phyloP scores from a whole-genome alignment of 2,797 vertebrate species.

The Bovichtus variegatus region DNA sequence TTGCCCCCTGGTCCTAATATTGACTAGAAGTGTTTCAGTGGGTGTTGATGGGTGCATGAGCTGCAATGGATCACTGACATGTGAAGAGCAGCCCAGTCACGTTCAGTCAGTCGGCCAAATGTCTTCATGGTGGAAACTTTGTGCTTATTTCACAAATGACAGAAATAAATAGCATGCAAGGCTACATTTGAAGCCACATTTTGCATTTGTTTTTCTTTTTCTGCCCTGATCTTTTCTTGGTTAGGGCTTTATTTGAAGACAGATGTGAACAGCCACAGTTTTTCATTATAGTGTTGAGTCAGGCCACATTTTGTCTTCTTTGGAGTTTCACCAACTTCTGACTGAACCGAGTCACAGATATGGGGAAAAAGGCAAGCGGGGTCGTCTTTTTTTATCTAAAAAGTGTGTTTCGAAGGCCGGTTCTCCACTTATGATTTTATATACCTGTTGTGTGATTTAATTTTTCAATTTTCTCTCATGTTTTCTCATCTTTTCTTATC shows the following conservation, averaged over 20 bases:
- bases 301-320: conserved; percentile 59
- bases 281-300: conserved; percentile 70
- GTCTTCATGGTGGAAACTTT: conserved; percentile 32
- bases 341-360: conserved; percentile 38
- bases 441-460: too few relatives aligned
- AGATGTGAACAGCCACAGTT: conserved; percentile 72
- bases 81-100: conserved; percentile 35
- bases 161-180: conserved; percentile 31
- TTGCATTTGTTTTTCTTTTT: conserved; percentile 46
- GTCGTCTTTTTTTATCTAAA: neutral
- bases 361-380: neutral
- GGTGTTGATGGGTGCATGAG: conserved; percentile 10
- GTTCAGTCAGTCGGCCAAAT: conserved; percentile 23
- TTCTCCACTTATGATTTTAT: neutral
- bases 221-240: conserved; percentile 40
- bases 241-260: conserved; percentile 56
- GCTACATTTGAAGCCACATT: conserved; percentile 42
- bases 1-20: too few relatives aligned
- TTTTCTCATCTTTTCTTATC: neutral
- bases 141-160: conserved; percentile 20
- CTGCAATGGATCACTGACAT: conserved; percentile 20
- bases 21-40: neutral
- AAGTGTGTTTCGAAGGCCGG: neutral
- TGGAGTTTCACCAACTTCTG: conserved; percentile 38
- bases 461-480: neutral